Percentiles rank a stretch among this genome's conserved stretches.
These are phyloP conservation scores for Phoenicopterus ruber DNA, from an alignment of 2,113 vertebrate species.

Conservation along the genomic window DNA sequence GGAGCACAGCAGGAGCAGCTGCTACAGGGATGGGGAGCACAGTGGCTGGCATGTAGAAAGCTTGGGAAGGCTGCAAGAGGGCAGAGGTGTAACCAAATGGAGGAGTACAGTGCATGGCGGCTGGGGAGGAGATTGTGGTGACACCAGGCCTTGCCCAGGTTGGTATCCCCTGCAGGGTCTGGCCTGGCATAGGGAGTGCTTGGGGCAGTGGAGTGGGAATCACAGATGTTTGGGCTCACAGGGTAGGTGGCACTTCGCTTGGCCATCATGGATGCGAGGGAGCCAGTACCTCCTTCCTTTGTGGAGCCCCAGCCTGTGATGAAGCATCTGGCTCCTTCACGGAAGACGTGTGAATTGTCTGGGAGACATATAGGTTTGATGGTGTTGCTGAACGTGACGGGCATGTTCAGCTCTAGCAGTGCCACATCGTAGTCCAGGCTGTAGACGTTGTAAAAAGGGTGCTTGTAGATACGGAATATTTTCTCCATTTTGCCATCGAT, in stretches of 20 bases:
- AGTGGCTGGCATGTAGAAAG: background rate
- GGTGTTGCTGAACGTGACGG: slow-evolving; percentile 75
- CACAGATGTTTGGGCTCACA: background rate
- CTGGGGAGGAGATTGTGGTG: background rate
- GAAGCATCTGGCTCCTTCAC: slow-evolving; percentile 80
- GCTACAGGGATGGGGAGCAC: background rate
- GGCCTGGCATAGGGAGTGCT: background rate
- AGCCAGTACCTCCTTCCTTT: slow-evolving; percentile 74
- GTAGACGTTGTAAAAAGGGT: slow-evolving; percentile 88
- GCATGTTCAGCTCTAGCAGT: slow-evolving; percentile 80
- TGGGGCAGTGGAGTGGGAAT: background rate
- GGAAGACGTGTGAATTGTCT: slow-evolving; percentile 76
- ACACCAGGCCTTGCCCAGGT: background rate
- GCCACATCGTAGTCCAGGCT: slow-evolving; percentile 90
- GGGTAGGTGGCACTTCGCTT: background rate
- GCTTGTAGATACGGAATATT: slow-evolving; percentile 82
- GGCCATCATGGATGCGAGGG: background rate
- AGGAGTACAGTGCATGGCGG: background rate
- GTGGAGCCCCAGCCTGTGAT: slow-evolving; percentile 93
- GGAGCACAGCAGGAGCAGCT: background rate
- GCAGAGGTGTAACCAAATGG: background rate
- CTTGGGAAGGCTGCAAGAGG: background rate
- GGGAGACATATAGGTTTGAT: slow-evolving; percentile 89
- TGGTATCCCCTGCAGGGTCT: background rate
- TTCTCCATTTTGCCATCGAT: slow-evolving; percentile 79